Percentiles rank a stretch among this genome's conserved stretches.
These are phyloP conservation scores for Phylloscopus collybita DNA, from an alignment of 2,797 vertebrate species.

Conservation along the genomic window DNA sequence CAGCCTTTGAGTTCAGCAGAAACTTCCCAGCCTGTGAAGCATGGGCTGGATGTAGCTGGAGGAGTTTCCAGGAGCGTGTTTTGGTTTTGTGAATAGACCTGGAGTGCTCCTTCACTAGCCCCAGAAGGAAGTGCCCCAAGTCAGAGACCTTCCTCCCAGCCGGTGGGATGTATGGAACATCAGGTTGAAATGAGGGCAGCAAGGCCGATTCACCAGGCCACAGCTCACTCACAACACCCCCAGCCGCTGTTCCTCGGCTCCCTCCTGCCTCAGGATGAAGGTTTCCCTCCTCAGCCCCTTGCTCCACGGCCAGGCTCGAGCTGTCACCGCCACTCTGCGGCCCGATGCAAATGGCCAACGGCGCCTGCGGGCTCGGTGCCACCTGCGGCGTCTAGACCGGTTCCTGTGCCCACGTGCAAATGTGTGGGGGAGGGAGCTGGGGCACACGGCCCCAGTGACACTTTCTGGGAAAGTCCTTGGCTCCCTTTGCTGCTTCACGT, in stretches of 20 bases:
- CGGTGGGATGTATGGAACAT: rapidly evolving
- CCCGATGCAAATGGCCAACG: constrained; percentile 12
- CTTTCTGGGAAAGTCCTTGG: not conserved
- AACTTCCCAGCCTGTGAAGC: not conserved
- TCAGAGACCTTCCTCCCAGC: not conserved
- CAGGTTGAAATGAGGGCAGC: rapidly evolving
- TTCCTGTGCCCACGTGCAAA: constrained; percentile 15
- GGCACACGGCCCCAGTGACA: rapidly evolving
- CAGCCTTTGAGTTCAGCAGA: not conserved
- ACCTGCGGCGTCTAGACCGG: constrained; percentile 38
- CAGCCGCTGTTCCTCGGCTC: not conserved
- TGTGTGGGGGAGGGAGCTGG: not conserved
- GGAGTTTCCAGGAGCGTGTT: not conserved
- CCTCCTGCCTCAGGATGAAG: not conserved
- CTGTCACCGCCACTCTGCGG: rapidly evolving
- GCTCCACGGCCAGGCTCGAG: rapidly evolving
- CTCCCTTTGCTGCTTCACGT: rapidly evolving
- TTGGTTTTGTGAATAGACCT: not conserved
- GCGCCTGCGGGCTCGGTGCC: rapidly evolving
- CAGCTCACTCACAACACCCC: rapidly evolving
- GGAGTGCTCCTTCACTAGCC: rapidly evolving
- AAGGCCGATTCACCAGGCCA: rapidly evolving
- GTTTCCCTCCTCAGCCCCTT: not conserved
- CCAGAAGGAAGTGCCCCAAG: not conserved
- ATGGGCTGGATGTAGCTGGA: too few species aligned